Evolutionary conservation across 2,113 vertebrate species (phyloP), one percentile per base, ranked within the genome.

Genomic region (Cynocephalus volans): DNA sequence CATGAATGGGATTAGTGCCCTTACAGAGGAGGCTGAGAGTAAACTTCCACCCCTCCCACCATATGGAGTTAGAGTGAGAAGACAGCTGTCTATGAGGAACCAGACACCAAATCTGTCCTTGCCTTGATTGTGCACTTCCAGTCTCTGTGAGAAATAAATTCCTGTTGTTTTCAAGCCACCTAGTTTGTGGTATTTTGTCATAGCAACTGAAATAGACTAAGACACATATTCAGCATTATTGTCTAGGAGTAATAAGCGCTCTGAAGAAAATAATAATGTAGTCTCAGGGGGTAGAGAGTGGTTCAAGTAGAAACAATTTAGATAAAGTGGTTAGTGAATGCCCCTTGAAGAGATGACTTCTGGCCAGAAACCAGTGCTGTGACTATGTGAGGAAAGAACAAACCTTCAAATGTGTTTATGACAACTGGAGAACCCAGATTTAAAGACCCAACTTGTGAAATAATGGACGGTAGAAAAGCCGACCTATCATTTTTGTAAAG

Each of bases 401-500:
- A 21, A 50, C 28, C 7, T 79, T 56, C 33, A 21, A 17, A 23
- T 13, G 8, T 5, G 50, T 67, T 91, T 41, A 33, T 50, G 73
- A n/a, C 45, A 12, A 3, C 8, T 8, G 48, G 9, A 62, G 69
- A 73, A 73, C 13, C 58, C 33, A 54, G 21, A 72, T 24, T 52
- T 62, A 28, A 75, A 83, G 31, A 69, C 36, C 8, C 52, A 77
- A 58, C 28, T 28, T 81, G 33, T 65, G 56, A 58, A 96, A 80
- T 75, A 28, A 76, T 1, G 24, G 56, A 75, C 9, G 50, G 58
- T 21, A 93, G 75, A 97, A 89, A 90, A 92, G 41, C 83, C 92
- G 48, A 92, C 67, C 88, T 79, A 28, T 92, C 60, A 36, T 80
- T 97, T 90, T 73, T 64, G 18, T 54, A 36, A 73, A 96, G 95